Evolutionary conservation across 2,888 invertebrate species (phyloP), one percentile per base, ranked within the genome.

Genomic region (Candidula unifasciata): DNA sequence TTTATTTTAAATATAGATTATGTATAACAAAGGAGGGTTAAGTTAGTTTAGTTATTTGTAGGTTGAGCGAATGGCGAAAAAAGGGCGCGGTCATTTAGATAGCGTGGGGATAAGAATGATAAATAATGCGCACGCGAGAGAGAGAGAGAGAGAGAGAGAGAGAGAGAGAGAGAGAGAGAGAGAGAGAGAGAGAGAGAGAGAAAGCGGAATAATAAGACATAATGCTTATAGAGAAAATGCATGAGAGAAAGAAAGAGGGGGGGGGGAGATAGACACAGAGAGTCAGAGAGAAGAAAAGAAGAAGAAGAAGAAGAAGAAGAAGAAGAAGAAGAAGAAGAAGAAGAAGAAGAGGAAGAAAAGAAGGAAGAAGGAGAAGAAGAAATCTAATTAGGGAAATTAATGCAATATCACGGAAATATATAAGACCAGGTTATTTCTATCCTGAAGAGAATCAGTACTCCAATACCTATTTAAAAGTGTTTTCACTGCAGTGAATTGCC

Each of bases 81-180:
- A n/a, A n/a, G n/a, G n/a, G n/a, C n/a, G n/a, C n/a, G n/a, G n/a
- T n/a, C n/a, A n/a, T n/a, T n/a, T n/a, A n/a, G n/a, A n/a, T n/a
- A n/a, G n/a, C n/a, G n/a, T n/a, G n/a, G n/a, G n/a, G n/a, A n/a
- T n/a, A n/a, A 35, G 13, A 10, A 3, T 33, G 33, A n/a, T 33
- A 33, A 18, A 2, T 10, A 33, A 1, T 2, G 35, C 10, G 33
- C 10, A 13, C 3, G 69, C 13, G 35, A n/a, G n/a, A n/a, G n/a
- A n/a, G n/a, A n/a, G n/a, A n/a, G n/a, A n/a, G n/a, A n/a, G n/a
- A n/a, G n/a, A 18, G 30, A 2, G 35, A 69, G 69, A 33, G 33
- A 69, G 69, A 30, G 69, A 69, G 69, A 69, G 69, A 33, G 69
- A 35, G 69, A 33, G 69, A 69, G 33, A 10, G 13, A 60, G 5